Conservation (phyloP, 2,113 vertebrate species). For the Turdus rufiventris region DNA sequence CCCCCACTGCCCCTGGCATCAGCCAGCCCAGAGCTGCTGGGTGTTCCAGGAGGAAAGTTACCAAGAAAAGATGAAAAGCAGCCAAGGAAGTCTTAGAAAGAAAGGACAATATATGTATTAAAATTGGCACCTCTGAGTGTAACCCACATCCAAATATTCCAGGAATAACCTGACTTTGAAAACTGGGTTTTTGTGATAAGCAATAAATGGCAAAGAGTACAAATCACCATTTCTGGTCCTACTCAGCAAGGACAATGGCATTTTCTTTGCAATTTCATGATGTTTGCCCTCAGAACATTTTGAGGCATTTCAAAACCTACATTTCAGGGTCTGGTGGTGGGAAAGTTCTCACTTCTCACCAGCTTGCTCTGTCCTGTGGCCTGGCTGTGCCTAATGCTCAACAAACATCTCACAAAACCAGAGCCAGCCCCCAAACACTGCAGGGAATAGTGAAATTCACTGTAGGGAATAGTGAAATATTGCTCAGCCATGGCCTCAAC, state of each 20-base stretch:
- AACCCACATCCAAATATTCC: background rate
- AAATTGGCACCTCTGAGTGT: background rate
- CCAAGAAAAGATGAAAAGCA: background rate
- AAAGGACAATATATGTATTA: background rate
- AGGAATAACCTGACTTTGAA: background rate
- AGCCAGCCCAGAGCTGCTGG: background rate
- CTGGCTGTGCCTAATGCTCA: background rate
- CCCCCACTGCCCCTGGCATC: rapidly evolving
- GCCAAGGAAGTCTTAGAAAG: background rate
- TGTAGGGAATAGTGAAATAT: background rate
- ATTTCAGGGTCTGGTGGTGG: background rate
- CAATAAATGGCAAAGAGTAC: background rate
- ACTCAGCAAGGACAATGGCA: background rate
- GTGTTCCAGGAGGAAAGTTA: background rate
- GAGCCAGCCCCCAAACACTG: background rate
- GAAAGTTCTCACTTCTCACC: background rate
- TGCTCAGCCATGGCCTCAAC: background rate
- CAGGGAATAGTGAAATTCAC: background rate
- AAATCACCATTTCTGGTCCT: background rate
- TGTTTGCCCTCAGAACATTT: background rate
- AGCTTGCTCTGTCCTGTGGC: background rate
- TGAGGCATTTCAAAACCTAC: background rate
- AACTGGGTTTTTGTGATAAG: background rate
- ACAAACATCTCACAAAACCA: background rate
- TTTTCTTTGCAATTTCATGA: background rate